Evolutionary conservation across 2,113 vertebrate species (phyloP).

Genomic region (Cathartes aura): DNA sequence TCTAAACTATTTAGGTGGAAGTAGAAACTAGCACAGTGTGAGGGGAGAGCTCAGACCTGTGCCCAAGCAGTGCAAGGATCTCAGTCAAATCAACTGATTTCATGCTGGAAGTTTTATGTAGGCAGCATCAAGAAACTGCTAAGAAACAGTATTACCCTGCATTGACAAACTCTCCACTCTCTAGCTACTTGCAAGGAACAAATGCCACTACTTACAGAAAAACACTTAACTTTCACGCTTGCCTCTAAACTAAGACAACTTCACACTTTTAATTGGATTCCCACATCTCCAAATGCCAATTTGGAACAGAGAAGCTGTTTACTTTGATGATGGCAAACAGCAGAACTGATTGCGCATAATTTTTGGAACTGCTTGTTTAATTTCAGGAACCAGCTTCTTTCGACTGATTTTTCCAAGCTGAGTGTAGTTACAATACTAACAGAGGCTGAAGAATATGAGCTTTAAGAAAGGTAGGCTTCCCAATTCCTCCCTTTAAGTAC

Average conservation of each 20-base stretch:
- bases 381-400: not conserved
- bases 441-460: not conserved
- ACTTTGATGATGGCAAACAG: not conserved
- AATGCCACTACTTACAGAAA: not conserved
- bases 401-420: not conserved
- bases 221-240: not conserved
- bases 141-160: not conserved
- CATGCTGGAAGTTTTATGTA: not conserved
- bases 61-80: not conserved
- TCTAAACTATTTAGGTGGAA: not conserved
- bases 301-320: constrained; percentile 14
- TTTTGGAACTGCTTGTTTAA: not conserved
- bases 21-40: not conserved
- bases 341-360: not conserved
- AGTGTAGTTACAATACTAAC: not conserved
- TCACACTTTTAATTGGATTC: not conserved
- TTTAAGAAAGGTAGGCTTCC: not conserved
- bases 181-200: not conserved
- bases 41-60: not conserved
- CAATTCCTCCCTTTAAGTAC: not conserved
- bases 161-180: not conserved
- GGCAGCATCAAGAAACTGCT: not conserved
- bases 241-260: not conserved
- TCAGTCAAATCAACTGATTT: not conserved
- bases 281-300: not conserved